Evolutionary conservation across 2,888 invertebrate species (phyloP).

Genomic region (Latrodectus elegans): DNA sequence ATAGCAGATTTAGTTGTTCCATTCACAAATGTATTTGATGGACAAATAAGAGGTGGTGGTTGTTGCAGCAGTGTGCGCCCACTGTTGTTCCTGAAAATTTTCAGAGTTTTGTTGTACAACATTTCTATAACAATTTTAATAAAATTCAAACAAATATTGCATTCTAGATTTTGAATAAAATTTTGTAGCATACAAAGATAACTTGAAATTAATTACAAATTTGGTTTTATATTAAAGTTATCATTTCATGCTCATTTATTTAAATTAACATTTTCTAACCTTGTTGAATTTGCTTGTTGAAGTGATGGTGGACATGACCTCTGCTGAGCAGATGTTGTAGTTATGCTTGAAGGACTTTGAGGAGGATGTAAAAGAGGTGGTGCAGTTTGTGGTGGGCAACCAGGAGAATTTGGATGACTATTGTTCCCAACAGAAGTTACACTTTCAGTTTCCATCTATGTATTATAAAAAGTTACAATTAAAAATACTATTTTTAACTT

Average conservation of each 20-base stretch:
- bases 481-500: too few species aligned
- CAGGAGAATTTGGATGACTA: constrained; percentile 63
- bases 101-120: constrained; percentile 8
- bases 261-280: constrained; percentile 12
- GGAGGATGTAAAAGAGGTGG: constrained; percentile 46
- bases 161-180: neutral
- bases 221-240: too few species aligned
- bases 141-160: neutral
- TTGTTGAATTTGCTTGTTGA: constrained; percentile 58
- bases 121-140: constrained; percentile 5
- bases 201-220: too few species aligned
- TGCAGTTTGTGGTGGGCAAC: constrained; percentile 34
- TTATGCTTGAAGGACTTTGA: constrained; percentile 53
- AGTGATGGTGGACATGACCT: constrained; percentile 58
- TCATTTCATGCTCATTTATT: too few species aligned
- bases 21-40: constrained; percentile 32
- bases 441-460: constrained; percentile 56
- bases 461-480: neutral
- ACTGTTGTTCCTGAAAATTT: constrained; percentile 35
- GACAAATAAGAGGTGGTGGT: constrained; percentile 60
- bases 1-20: constrained; percentile 19
- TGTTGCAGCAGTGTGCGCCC: constrained; percentile 55
- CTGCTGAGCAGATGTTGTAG: constrained; percentile 27
- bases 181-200: too few species aligned
- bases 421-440: constrained; percentile 45